Evolutionary conservation across 1,140 invertebrate genomes (phyloP).

Genomic region (Myzus persicae): DNA sequence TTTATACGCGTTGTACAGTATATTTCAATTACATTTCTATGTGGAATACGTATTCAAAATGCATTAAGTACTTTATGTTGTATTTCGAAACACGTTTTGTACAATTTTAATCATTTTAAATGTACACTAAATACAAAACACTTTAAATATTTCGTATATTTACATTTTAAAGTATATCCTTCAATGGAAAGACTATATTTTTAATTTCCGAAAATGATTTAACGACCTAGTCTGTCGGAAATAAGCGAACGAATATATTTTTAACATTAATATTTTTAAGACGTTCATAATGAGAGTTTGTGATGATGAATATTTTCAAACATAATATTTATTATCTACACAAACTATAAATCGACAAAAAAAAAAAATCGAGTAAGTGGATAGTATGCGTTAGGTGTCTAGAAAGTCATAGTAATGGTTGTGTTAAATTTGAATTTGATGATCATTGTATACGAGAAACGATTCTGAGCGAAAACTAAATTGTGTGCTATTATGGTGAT

Average conservation of each 20-base stretch:
- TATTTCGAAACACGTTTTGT: not conserved
- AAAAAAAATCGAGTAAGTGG: too few species aligned
- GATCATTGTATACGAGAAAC: too few species aligned
- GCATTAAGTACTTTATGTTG: too few species aligned
- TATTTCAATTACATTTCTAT: not conserved
- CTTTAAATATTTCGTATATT: not conserved
- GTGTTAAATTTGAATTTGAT: too few species aligned
- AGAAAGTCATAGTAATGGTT: too few species aligned
- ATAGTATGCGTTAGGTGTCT: too few species aligned
- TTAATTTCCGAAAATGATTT: too few species aligned
- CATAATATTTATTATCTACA: not conserved
- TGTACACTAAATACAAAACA: not conserved
- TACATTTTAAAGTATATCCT: not conserved
- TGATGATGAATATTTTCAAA: not conserved
- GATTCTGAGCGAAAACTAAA: too few species aligned
- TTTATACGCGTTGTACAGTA: not conserved
- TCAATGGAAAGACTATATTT: not conserved
- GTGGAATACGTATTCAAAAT: not conserved
- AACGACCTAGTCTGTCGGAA: too few species aligned
- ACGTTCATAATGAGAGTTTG: not conserved
- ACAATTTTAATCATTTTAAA: not conserved
- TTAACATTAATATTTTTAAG: not conserved
- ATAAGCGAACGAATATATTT: not conserved
- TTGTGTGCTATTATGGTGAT: too few species aligned
- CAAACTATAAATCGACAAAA: not conserved